Conservation (phyloP, 2,797 vertebrate species). For the Simalia tracyae region DNA sequence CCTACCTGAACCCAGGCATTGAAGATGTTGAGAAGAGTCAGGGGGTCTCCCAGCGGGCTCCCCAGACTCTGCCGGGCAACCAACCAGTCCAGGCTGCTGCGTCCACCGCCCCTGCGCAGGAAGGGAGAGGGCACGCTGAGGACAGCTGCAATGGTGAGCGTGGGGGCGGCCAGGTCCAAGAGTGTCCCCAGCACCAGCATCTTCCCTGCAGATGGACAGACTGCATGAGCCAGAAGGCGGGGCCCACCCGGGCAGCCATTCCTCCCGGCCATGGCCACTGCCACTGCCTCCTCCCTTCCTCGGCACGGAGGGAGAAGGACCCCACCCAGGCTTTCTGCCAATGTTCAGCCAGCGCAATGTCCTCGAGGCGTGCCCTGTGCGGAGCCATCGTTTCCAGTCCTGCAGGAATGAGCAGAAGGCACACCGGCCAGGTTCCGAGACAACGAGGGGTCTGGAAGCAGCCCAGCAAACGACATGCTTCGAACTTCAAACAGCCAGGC, state of each 20-base stretch:
- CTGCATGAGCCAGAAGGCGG: fast-evolving
- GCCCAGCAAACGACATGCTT: neutral
- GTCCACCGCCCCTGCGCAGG: slow-evolving; percentile 78
- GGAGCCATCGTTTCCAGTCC: too few species aligned
- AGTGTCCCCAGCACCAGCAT: slow-evolving; percentile 87
- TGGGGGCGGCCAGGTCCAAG: slow-evolving; percentile 83
- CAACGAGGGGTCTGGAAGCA: neutral
- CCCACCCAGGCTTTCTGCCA: neutral
- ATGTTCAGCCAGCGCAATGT: neutral
- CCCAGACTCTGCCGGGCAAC: slow-evolving; percentile 81
- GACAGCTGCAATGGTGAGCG: slow-evolving; percentile 83
- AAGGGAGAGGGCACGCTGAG: slow-evolving; percentile 90
- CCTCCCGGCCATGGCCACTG: neutral
- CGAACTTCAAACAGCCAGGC: neutral
- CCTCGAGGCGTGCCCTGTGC: too few species aligned
- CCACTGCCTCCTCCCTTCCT: neutral
- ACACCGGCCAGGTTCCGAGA: neutral
- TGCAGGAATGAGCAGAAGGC: too few species aligned
- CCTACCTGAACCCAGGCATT: slow-evolving; percentile 91
- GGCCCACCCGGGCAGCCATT: too few species aligned
- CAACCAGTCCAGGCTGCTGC: slow-evolving; percentile 78
- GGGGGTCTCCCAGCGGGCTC: slow-evolving; percentile 89
- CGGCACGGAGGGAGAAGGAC: neutral
- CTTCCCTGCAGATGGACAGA: slow-evolving; percentile 78
- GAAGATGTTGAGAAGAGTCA: slow-evolving; percentile 89